Base-by-base conservation (phyloP, 2,113 vertebrate genomes). In the Pholis gunnellus region DNA sequence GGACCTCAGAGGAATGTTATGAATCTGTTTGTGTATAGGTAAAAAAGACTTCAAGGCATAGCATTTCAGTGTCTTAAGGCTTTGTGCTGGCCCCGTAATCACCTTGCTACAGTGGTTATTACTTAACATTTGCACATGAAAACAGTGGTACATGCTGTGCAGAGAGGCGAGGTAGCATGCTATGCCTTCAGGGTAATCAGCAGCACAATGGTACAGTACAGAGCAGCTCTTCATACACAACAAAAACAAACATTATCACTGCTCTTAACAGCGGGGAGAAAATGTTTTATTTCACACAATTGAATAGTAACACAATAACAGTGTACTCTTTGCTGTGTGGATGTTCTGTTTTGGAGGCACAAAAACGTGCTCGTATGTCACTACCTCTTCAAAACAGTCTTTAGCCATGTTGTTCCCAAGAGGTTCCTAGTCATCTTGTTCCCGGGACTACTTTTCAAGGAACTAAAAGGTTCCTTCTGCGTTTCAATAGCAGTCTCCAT, bases 91-190 rank as follows among this genome's bases (percentile, higher is more conserved):
- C 27, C 66, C 14, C 69, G 13, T 79, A 74, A 78, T 80, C 57
- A 73, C 50, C 44, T 31, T 50, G 56, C 59, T 38, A 27, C 73
- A 57, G 59, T 65, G 22, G 72, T 48, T 84, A 69, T 86, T 85
- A 79, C 73, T 60, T 71, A 84, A 38, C 40, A 84, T 56, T 71
- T 79, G 38, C 57, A 81, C 75, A 84, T 88, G 64, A 83, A 68
- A 87, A 78, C 83, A 81, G 50, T 79, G 81, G 65, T 56, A 64
- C 68, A 38, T 15, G 31, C 44, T 25, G 73, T 3, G 36, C 67
- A 75, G 56, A 25, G 63, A 79, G 60, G 67, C 31, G 22, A 72
- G 61, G 57, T 60, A 77, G 31, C 67, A n/a, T 36, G 34, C 59
- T 27, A 34, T 75, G 68, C 76, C 79, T 81, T 74, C 46, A 40